Base-by-base conservation (phyloP, 2,797 vertebrate species). In the Gila robusta region DNA sequence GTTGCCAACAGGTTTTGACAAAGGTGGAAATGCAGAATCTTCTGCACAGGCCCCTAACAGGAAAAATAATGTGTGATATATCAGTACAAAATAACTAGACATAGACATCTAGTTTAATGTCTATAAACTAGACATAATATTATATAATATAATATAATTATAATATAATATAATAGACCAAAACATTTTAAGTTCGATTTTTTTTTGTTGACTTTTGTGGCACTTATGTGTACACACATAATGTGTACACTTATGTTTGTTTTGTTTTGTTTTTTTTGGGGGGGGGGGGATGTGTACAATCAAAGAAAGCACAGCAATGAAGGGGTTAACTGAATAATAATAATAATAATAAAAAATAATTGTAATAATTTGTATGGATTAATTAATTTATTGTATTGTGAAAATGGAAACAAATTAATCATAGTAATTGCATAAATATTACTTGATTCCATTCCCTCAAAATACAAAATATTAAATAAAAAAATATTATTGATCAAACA, bases 1-100 rank as follows among this genome's bases (percentile, higher is more conserved):
- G 35, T 28, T 64, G 69, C 16, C 79, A 83, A 85, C 66, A 78
- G 72, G 54, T 81, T 78, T 77, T 77, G 79, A 77, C 6, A 10
- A 64, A 28, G 4, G 59, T 64, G 72, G 52, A 70, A 28, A 56
- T 69, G 66, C 21, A 79, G 26, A 66, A 8, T 37, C 26, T 23
- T 74, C 71, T 83, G 19, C 81, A 17, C 41, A 37, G 32, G 77
- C 32, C 78, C 37, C 28, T 32, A 32, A 52, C 16, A 9, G 62
- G 17, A 17, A n/a, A 32, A 21, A 59, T 8, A 0, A 16, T 2
- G 14, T 54, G 10, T 12, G 2, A 32, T 74, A 23, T n/a, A 26
- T 5, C n/a, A 26, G n/a, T 23, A 59, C n/a, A 28, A 28, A 62
- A 26, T 26, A 17, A 62, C 10, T 62, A 64, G n/a, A 64, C n/a